phyloP scores from a whole-genome alignment of 2,888 invertebrate species.

The Mesoligia furuncula region DNA sequence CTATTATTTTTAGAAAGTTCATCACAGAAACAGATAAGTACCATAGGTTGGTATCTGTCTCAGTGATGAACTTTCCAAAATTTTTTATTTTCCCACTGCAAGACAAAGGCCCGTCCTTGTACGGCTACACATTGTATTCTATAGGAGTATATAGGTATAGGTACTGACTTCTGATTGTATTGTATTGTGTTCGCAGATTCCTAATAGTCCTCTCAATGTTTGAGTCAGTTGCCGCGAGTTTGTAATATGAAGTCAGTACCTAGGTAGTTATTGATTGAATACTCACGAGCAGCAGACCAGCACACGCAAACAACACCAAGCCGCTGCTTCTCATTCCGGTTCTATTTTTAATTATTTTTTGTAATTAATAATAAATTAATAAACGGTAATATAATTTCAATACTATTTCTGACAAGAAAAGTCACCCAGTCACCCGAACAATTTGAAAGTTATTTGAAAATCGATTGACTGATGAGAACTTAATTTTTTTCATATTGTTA shows the following conservation, averaged over 20 bases:
- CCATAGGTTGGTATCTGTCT: too few relatives aligned
- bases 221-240: background rate
- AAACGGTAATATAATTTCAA: slow-evolving; percentile 58
- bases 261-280: background rate
- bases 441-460: slow-evolving; percentile 67
- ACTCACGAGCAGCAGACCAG: slow-evolving; percentile 84
- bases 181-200: background rate
- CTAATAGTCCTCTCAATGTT: background rate
- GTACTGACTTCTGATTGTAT: too few relatives aligned
- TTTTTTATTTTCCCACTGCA: too few relatives aligned
- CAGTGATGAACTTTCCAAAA: too few relatives aligned
- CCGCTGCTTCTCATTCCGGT: slow-evolving; percentile 81
- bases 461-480: slow-evolving; percentile 38
- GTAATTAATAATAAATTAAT: slow-evolving; percentile 54
- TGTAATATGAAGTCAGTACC: background rate
- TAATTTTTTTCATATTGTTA: slow-evolving; percentile 30
- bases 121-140: too few relatives aligned
- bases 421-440: slow-evolving; percentile 65
- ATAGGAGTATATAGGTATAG: too few relatives aligned
- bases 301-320: slow-evolving; percentile 82
- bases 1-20: too few relatives aligned
- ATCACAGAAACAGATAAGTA: too few relatives aligned
- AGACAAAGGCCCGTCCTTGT: background rate
- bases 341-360: slow-evolving; percentile 66
- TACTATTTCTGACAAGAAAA: slow-evolving; percentile 58